Evolutionary conservation across 2,113 vertebrate species (phyloP).

Genomic region (Colistium nudipinnis): DNA sequence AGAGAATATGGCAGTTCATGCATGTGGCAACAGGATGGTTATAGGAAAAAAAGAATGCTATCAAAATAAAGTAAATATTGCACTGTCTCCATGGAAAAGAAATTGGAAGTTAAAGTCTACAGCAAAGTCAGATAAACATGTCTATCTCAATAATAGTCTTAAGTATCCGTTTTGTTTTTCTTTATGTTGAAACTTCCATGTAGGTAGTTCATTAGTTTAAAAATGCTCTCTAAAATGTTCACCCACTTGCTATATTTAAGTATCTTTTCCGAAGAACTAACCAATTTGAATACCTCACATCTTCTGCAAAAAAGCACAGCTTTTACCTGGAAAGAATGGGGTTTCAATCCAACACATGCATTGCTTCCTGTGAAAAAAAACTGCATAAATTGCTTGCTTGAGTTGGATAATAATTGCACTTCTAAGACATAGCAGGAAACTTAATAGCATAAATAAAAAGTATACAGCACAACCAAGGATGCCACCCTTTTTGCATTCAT

Average conservation of each 20-base stretch:
- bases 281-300: too few species aligned
- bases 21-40: slow-evolving; percentile 11
- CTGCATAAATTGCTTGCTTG: not conserved
- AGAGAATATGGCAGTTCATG: slow-evolving; percentile 13
- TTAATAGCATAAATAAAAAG: not conserved
- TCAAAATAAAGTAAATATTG: not conserved
- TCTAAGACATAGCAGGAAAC: not conserved
- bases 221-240: not conserved
- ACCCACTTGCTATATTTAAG: not conserved
- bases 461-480: not conserved
- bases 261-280: not conserved
- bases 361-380: not conserved
- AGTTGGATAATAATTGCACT: not conserved
- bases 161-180: not conserved
- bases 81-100: not conserved
- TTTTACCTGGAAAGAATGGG: too few species aligned
- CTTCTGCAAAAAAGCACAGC: too few species aligned
- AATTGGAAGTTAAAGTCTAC: not conserved
- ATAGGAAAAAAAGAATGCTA: not conserved
- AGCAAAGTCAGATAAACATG: not conserved
- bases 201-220: not conserved
- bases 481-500: not conserved
- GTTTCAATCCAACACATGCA: too few species aligned
- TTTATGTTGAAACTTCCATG: not conserved
- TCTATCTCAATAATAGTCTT: not conserved